Percentiles rank a stretch among this genome's conserved stretches.
Conservation (phyloP, 2,797 vertebrate species). For the Paedocypris micromegethes region DNA sequence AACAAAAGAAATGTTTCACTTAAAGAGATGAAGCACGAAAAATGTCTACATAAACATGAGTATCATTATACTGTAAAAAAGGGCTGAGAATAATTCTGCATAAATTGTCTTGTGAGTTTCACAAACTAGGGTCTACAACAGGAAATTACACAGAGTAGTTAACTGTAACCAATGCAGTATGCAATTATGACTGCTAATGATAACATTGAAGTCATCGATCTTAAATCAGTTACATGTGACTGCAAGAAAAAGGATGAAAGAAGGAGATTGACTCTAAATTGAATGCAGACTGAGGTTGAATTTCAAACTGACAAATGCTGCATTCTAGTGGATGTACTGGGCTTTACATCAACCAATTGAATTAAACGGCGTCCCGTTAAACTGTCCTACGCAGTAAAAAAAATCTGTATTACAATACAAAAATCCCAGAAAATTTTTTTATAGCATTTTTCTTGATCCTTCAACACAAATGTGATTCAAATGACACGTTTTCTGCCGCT, state of each 20-base stretch:
- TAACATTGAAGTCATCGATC: slow-evolving; percentile 5
- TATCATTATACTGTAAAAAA: too few species aligned
- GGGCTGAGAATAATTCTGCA: not conserved
- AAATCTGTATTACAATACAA: too few species aligned
- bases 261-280: not conserved
- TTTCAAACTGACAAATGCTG: not conserved
- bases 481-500: too few species aligned
- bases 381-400: too few species aligned
- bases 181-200: not conserved
- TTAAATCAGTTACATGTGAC: slow-evolving; percentile 18
- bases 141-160: not conserved
- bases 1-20: too few species aligned
- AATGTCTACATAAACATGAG: too few species aligned
- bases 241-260: not conserved
- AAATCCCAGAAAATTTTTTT: too few species aligned
- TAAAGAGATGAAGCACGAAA: too few species aligned
- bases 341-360: not conserved
- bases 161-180: not conserved
- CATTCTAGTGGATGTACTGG: slow-evolving; percentile 13
- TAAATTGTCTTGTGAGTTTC: slow-evolving; percentile 4
- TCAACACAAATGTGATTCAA: too few species aligned
- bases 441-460: too few species aligned
- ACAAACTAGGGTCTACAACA: not conserved
- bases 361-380: not conserved
- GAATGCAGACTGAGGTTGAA: slow-evolving; percentile 7